These are phyloP conservation scores for Myioborus miniatus DNA, from an alignment of 2,797 vertebrate genomes.

Conservation along the genomic window DNA sequence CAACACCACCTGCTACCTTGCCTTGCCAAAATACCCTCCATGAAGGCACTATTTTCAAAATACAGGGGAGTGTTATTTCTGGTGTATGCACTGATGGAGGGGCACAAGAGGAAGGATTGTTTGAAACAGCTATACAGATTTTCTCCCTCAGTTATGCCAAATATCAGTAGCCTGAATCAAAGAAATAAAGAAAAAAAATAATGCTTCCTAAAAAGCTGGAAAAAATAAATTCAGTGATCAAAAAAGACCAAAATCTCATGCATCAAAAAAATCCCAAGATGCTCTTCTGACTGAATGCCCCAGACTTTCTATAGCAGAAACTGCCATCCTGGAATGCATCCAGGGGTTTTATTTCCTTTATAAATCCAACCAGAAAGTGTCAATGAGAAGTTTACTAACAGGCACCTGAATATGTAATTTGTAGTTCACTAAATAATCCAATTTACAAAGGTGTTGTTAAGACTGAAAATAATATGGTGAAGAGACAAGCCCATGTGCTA, in stretches of 20 bases:
- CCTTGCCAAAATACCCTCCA: neutral
- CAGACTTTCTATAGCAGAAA: neutral
- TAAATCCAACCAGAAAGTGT: neutral
- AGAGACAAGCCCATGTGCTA: neutral
- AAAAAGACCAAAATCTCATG: neutral
- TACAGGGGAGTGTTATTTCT: neutral
- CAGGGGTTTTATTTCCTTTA: neutral
- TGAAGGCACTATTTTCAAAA: neutral
- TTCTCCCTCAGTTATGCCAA: neutral
- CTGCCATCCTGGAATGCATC: neutral
- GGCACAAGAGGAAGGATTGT: neutral
- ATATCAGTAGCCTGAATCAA: neutral
- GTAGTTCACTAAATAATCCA: neutral
- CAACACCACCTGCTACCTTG: neutral
- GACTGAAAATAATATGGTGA: neutral
- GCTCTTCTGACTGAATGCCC: neutral
- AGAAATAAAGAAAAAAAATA: neutral
- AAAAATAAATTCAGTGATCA: neutral
- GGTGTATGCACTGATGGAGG: neutral
- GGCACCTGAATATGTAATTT: rapidly evolving
- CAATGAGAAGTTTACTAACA: neutral
- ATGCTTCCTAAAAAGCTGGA: neutral
- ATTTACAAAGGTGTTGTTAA: neutral
- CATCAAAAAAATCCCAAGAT: neutral
- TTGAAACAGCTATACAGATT: neutral